These are phyloP conservation scores for Calonectris borealis DNA, from an alignment of 2,113 vertebrate species.

Conservation along the genomic window DNA sequence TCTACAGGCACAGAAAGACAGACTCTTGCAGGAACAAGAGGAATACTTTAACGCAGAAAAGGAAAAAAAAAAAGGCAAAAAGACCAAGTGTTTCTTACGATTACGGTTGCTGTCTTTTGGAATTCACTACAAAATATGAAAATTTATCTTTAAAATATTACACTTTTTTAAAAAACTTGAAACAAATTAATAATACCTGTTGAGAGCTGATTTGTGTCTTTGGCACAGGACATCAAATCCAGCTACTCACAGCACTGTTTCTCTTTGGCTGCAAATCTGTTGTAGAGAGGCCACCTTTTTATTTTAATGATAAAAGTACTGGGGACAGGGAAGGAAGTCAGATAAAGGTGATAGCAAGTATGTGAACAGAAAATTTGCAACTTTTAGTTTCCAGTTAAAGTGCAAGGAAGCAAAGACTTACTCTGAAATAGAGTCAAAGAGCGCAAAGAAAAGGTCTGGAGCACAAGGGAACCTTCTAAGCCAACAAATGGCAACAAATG, in stretches of 20 bases:
- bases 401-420: neutral
- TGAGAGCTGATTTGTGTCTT: neutral
- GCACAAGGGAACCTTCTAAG: neutral
- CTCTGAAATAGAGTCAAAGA: neutral
- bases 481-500: neutral
- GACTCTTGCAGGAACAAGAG: neutral
- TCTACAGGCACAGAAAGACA: neutral
- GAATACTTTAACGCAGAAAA: neutral
- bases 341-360: neutral
- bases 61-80: neutral
- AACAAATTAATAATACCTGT: neutral
- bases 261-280: neutral
- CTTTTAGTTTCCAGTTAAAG: neutral
- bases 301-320: neutral
- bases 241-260: neutral
- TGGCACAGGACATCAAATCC: neutral
- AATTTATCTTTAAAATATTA: neutral
- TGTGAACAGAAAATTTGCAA: accelerated
- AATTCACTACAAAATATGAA: neutral
- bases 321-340: neutral
- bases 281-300: neutral
- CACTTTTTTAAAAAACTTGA: neutral
- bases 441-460: neutral
- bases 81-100: neutral
- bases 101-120: neutral